These are phyloP conservation scores for Epinotia brunnichana DNA, from an alignment of 2,888 invertebrate species.

Conservation along the genomic window DNA sequence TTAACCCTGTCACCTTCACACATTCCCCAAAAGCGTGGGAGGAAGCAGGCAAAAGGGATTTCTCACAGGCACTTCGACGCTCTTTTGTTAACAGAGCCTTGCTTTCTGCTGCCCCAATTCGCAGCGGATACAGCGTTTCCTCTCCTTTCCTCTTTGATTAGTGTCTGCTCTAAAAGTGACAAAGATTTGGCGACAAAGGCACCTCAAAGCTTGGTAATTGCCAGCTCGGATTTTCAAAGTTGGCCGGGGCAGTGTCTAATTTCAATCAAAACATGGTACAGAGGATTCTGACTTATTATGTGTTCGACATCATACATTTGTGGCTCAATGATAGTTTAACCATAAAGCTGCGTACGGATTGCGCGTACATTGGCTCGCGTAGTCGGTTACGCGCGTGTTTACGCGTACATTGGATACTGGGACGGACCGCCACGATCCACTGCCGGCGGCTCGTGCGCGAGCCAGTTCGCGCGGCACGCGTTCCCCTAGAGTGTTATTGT, in stretches of 20 bases:
- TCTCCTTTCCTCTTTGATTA: slow-evolving; percentile 22
- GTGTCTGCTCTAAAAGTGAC: slow-evolving; percentile 9
- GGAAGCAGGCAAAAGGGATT: background rate
- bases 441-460: too few species aligned
- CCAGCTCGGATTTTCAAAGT: background rate
- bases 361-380: too few species aligned
- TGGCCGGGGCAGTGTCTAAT: background rate
- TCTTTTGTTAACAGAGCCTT: slow-evolving; percentile 17
- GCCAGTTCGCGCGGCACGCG: too few species aligned
- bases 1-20: slow-evolving; percentile 5
- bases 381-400: too few species aligned
- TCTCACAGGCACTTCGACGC: slow-evolving; percentile 2
- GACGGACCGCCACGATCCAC: too few species aligned
- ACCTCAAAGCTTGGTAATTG: slow-evolving; percentile 18
- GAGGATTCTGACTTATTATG: background rate
- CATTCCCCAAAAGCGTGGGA: background rate
- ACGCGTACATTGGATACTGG: too few species aligned
- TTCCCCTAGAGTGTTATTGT: too few species aligned
- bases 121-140: slow-evolving; percentile 10
- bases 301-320: background rate
- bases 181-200: slow-evolving; percentile 22
- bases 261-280: background rate
- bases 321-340: background rate
- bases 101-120: slow-evolving; percentile 25
- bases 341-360: too few species aligned